phyloP scores from a whole-genome alignment of 2,888 invertebrate genomes.

The Eurytoma californica region DNA sequence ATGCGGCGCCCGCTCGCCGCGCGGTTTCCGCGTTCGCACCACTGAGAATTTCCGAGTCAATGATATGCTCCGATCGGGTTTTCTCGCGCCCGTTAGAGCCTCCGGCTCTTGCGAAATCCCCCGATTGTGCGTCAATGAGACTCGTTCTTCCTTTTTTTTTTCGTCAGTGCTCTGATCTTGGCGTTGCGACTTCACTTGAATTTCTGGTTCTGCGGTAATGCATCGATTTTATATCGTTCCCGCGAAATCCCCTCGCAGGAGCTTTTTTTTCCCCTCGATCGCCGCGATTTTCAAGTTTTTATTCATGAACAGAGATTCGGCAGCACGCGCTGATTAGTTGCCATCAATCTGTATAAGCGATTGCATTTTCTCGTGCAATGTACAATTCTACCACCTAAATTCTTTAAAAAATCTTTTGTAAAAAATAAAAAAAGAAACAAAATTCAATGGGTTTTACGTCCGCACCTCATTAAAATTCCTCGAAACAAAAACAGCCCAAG shows the following conservation, averaged over 20 bases:
- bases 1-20: neutral
- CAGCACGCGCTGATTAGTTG: no score
- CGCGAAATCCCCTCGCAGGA: neutral
- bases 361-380: no score
- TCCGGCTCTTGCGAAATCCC: conserved; percentile 43
- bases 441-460: no score
- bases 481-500: no score
- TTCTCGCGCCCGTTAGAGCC: conserved; percentile 10
- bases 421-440: no score
- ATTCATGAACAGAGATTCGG: no score
- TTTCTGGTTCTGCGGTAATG: conserved; percentile 22
- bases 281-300: no score
- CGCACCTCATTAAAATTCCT: no score
- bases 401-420: no score
- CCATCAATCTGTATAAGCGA: no score
- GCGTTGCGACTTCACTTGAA: neutral
- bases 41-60: conserved; percentile 21
- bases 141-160: conserved; percentile 24
- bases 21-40: neutral
- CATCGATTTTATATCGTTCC: conserved; percentile 27
- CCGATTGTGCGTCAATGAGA: conserved; percentile 25
- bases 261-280: neutral
- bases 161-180: neutral
- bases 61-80: conserved; percentile 16
- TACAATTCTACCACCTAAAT: no score